These are phyloP conservation scores for Urophycis tenuis DNA, from an alignment of 2,797 vertebrate species.

Conservation along the genomic window DNA sequence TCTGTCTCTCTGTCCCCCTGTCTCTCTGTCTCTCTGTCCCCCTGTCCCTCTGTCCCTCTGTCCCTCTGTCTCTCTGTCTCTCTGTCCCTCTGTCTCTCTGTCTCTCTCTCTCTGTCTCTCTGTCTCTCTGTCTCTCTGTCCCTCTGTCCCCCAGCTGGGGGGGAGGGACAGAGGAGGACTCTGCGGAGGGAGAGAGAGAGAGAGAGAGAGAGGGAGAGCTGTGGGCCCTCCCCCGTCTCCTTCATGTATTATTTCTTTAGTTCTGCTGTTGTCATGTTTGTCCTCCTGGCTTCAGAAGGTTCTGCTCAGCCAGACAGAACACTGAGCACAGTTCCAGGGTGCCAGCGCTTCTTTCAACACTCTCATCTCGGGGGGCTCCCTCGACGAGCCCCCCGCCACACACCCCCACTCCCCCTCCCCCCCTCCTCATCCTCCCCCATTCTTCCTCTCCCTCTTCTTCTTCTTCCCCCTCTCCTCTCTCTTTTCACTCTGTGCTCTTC, in stretches of 20 bases:
- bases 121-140: too few species aligned
- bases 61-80: too few species aligned
- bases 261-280: constrained; percentile 9
- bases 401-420: constrained; percentile 25
- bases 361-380: constrained; percentile 58
- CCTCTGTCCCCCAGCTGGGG: too few species aligned
- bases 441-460: constrained; percentile 22
- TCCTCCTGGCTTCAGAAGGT: constrained; percentile 51
- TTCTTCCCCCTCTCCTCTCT: constrained; percentile 13
- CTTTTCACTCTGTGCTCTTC: constrained; percentile 36
- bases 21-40: too few species aligned
- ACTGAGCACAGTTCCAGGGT: constrained; percentile 69
- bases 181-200: too few species aligned
- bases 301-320: constrained; percentile 84
- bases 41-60: too few species aligned
- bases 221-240: constrained; percentile 44
- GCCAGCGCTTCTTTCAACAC: constrained; percentile 53
- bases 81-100: too few species aligned
- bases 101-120: too few species aligned
- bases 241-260: constrained; percentile 35
- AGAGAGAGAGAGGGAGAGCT: too few species aligned
- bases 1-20: too few species aligned
- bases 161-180: too few species aligned
- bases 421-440: constrained; percentile 2
- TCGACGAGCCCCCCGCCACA: constrained; percentile 37